A percentile compares a stretch with the other conserved stretches of the same genome.
Evolutionary conservation across 2,797 vertebrate species (phyloP).

Genomic region (Oceanodroma leucorhoa): DNA sequence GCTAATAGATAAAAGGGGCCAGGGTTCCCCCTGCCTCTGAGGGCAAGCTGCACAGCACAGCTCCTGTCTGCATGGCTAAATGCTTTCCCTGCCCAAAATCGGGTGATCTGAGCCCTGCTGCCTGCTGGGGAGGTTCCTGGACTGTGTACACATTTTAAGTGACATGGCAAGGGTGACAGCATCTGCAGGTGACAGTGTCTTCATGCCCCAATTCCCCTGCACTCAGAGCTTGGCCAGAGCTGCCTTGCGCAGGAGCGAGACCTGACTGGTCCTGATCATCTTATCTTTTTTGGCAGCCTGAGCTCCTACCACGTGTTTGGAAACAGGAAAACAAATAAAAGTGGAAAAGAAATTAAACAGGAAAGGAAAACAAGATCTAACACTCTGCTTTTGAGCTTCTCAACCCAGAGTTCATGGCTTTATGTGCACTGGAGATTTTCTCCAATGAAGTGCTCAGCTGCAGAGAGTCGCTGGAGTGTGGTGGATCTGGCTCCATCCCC

Average conservation of each 20-base stretch:
- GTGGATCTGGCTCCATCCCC: background rate
- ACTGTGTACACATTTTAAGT: background rate
- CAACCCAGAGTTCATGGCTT: background rate
- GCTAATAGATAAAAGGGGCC: background rate
- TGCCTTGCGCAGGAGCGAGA: background rate
- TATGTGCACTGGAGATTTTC: background rate
- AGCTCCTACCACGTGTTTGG: background rate
- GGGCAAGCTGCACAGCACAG: background rate
- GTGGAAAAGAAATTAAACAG: background rate
- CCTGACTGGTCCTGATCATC: background rate
- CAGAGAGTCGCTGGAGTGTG: background rate
- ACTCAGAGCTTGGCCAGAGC: background rate
- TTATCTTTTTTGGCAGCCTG: background rate
- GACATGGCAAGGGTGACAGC: background rate
- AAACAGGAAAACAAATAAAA: background rate
- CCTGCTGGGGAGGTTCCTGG: background rate
- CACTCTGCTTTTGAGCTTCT: background rate
- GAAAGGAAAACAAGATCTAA: background rate
- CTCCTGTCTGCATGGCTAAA: fast-evolving
- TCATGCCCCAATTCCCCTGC: background rate
- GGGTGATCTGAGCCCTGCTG: background rate
- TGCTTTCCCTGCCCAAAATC: background rate
- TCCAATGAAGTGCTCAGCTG: background rate
- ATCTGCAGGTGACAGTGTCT: background rate
- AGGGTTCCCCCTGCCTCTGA: no score